Conservation (phyloP, 2,888 invertebrate genomes). For the Caenorhabditis afra region DNA sequence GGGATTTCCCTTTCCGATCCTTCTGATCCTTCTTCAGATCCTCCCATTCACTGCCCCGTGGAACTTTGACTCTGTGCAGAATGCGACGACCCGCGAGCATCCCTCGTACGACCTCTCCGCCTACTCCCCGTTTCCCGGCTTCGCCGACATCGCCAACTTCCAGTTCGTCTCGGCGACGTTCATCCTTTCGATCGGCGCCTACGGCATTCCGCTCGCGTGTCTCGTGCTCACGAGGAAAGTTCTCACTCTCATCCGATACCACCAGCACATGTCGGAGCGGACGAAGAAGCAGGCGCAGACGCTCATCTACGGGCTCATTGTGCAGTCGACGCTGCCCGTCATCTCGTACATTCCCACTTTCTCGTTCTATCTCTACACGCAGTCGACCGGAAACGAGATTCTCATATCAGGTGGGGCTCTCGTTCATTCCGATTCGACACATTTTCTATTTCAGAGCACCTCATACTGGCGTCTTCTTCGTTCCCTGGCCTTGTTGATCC, state of each 20-base stretch:
- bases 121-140: slow-evolving; percentile 41
- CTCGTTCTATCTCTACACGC: slow-evolving; percentile 32
- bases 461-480: slow-evolving; percentile 38
- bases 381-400: slow-evolving; percentile 29
- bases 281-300: slow-evolving; percentile 55
- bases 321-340: slow-evolving; percentile 40
- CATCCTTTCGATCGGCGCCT: slow-evolving; percentile 41
- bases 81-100: slow-evolving; percentile 23
- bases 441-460: slow-evolving; percentile 18
- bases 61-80: slow-evolving; percentile 36
- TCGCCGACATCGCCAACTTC: slow-evolving; percentile 20
- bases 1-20: neutral
- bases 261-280: slow-evolving; percentile 49
- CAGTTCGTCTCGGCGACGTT: slow-evolving; percentile 44
- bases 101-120: slow-evolving; percentile 41
- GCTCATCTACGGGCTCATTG: slow-evolving; percentile 45
- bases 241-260: slow-evolving; percentile 31
- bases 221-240: slow-evolving; percentile 42
- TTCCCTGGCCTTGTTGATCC: slow-evolving; percentile 52
- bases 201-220: slow-evolving; percentile 40
- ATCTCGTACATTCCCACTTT: slow-evolving; percentile 46
- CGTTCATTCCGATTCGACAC: too few species aligned
- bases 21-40: slow-evolving; percentile 13
- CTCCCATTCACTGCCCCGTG: slow-evolving; percentile 43
- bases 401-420: slow-evolving; percentile 26